A percentile compares a stretch with the other conserved stretches of the same genome.
These are phyloP conservation scores for Dinomys branickii DNA, from an alignment of 2,113 vertebrate species.

Conservation along the genomic window DNA sequence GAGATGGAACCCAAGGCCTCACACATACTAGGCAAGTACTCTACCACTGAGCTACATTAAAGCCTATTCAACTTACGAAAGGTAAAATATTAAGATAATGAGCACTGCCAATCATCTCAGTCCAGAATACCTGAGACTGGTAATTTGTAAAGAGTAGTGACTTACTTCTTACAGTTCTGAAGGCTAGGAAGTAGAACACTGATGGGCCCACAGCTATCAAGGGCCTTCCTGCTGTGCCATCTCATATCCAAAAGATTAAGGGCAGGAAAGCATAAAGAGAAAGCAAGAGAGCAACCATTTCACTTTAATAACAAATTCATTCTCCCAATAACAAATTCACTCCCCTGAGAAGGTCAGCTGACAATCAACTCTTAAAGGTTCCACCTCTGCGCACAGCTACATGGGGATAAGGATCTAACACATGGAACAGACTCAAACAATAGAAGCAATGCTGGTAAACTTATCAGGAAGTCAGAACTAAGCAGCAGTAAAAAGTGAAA, in stretches of 20 bases:
- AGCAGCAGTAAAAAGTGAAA: neutral
- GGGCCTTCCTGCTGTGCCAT: neutral
- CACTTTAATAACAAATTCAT: neutral
- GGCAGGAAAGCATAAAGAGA: neutral
- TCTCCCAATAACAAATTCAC: neutral
- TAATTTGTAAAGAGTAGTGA: neutral
- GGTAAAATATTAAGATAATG: neutral
- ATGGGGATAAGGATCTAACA: neutral
- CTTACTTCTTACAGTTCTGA: neutral
- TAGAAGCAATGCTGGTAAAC: neutral
- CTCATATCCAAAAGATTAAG: neutral
- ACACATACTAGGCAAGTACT: neutral
- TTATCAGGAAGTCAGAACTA: neutral
- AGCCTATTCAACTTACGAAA: neutral
- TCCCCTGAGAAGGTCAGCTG: neutral
- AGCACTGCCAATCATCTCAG: neutral
- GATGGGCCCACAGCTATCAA: neutral
- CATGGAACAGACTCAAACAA: neutral
- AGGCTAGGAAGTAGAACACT: neutral
- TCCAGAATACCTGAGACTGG: neutral
- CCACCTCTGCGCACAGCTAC: neutral
- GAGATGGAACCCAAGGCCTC: neutral
- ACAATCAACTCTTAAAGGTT: neutral
- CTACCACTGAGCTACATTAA: neutral
- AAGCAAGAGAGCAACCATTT: neutral